Evolutionary conservation across 2,888 invertebrate species (phyloP).

Genomic region (Cremastinae sp.): DNA sequence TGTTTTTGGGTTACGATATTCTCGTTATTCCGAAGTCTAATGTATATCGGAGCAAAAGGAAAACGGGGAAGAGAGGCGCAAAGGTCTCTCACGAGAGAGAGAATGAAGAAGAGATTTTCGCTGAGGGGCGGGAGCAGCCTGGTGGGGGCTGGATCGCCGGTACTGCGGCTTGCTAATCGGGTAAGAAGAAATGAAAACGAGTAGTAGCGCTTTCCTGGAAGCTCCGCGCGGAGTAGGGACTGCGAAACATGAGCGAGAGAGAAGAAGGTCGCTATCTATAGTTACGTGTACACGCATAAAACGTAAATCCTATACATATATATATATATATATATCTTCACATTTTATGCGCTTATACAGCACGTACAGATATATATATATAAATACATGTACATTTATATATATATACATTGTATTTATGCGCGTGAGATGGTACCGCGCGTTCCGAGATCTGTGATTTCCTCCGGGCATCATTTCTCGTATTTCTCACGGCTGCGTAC

Average conservation of each 20-base stretch:
- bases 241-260: slow-evolving; percentile 56
- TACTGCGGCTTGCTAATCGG: slow-evolving; percentile 71
- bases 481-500: slow-evolving; percentile 59
- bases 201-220: slow-evolving; percentile 74
- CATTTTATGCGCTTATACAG: too few relatives aligned
- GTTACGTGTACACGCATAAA: slow-evolving; percentile 25
- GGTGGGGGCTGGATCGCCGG: slow-evolving; percentile 36
- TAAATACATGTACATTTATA: slow-evolving; percentile 19
- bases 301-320: slow-evolving; percentile 3
- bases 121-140: slow-evolving; percentile 31
- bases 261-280: slow-evolving; percentile 35
- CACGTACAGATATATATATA: slow-evolving; percentile 11
- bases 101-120: not conserved
- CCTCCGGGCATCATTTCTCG: slow-evolving; percentile 56
- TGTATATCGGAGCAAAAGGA: too few relatives aligned
- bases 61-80: slow-evolving; percentile 1
- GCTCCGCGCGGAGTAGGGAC: slow-evolving; percentile 47
- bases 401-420: slow-evolving; percentile 15
- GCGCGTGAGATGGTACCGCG: slow-evolving; percentile 48
- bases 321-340: not conserved
- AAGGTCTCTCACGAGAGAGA: slow-evolving; percentile 34
- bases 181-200: slow-evolving; percentile 78
- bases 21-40: too few relatives aligned
- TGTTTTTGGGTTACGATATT: too few relatives aligned
- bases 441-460: slow-evolving; percentile 58